Conservation (phyloP, 2,797 vertebrate genomes). For the Melanotaenia nigrans region DNA sequence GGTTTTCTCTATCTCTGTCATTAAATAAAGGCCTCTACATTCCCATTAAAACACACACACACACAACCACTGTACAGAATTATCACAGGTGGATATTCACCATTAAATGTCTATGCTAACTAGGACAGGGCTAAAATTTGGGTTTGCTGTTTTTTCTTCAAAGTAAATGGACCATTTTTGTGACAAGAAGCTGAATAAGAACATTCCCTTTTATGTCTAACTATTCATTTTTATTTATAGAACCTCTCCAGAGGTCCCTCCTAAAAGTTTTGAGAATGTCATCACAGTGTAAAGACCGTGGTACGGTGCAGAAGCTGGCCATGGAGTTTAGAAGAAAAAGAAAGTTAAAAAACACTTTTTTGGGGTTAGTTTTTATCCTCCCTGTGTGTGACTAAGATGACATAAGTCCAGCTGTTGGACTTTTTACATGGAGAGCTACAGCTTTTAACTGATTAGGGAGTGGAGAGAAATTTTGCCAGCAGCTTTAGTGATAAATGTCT, state of each 20-base stretch:
- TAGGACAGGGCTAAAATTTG: not conserved
- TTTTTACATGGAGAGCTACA: not conserved
- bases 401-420: too few relatives aligned
- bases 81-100: not conserved
- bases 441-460: not conserved
- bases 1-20: not conserved
- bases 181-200: not conserved
- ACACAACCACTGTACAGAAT: not conserved
- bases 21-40: not conserved
- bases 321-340: not conserved
- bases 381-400: not conserved
- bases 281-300: not conserved
- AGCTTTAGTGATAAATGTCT: not conserved
- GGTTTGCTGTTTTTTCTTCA: not conserved
- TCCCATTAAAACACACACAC: not conserved
- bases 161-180: not conserved
- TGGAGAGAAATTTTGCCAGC: not conserved
- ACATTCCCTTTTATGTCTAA: conserved; percentile 11
- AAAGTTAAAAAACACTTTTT: not conserved
- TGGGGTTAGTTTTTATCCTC: not conserved
- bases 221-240: conserved; percentile 20
- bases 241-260: not conserved
- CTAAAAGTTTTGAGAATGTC: conserved; percentile 14
- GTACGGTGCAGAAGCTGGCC: not conserved
- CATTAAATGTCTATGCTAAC: not conserved